phyloP scores from a whole-genome alignment of 2,888 invertebrate genomes.

The Osmoderma eremita region DNA sequence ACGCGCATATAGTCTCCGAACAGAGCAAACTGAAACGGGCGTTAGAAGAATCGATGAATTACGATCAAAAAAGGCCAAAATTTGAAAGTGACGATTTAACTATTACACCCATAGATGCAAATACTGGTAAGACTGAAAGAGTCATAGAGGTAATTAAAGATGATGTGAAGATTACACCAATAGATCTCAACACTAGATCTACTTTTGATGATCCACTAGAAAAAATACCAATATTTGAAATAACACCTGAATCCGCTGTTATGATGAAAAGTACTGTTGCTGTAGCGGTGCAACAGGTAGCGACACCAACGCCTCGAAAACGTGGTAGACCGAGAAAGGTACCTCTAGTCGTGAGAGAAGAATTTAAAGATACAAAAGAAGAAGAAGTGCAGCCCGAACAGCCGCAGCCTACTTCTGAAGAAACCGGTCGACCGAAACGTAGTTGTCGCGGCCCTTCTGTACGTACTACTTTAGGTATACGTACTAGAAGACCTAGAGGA shows the following conservation, averaged over 20 bases:
- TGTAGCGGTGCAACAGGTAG: slow-evolving; percentile 50
- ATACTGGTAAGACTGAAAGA: slow-evolving; percentile 29
- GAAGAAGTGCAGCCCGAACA: slow-evolving; percentile 43
- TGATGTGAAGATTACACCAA: slow-evolving; percentile 33
- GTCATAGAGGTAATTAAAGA: slow-evolving; percentile 34
- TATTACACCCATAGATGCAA: slow-evolving; percentile 43
- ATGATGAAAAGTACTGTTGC: slow-evolving; percentile 39
- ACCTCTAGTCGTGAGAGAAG: slow-evolving; percentile 62
- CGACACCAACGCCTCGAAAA: slow-evolving; percentile 59
- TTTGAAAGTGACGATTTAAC: slow-evolving; percentile 47
- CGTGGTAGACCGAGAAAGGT: slow-evolving; percentile 66
- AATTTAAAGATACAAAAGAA: slow-evolving; percentile 55
- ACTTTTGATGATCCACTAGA: slow-evolving; percentile 48
- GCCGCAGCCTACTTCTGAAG: slow-evolving; percentile 39
- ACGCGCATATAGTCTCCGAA: slow-evolving; percentile 59
- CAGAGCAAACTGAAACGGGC: slow-evolving; percentile 42
- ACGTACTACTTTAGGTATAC: slow-evolving; percentile 60
- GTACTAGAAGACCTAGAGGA: slow-evolving; percentile 61
- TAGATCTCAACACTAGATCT: slow-evolving; percentile 1
- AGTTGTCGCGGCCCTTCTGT: slow-evolving; percentile 62
- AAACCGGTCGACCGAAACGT: slow-evolving; percentile 59
- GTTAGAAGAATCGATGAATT: slow-evolving; percentile 35
- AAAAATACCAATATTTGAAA: slow-evolving; percentile 53
- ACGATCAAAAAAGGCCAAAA: slow-evolving; percentile 44
- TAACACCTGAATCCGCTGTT: slow-evolving; percentile 49